A percentile compares a stretch with the other conserved stretches of the same genome.
Conservation (phyloP, 1,140 invertebrate genomes). For the Leptopilina clavipes region DNA sequence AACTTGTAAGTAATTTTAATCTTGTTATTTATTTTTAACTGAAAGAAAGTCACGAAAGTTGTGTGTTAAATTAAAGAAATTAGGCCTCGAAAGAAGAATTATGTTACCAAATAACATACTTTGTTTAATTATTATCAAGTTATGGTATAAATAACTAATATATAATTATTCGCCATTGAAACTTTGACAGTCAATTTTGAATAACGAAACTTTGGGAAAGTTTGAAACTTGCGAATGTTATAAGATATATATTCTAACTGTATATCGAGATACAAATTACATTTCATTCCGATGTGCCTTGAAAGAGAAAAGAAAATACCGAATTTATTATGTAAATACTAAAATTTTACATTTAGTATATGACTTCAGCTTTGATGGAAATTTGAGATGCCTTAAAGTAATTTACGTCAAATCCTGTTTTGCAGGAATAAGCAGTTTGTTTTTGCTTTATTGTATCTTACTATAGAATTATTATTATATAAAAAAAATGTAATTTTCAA, state of each 20-base stretch:
- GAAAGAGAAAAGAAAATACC: not conserved
- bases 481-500: conserved; percentile 11
- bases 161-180: not conserved
- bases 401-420: not conserved
- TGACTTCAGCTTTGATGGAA: not conserved
- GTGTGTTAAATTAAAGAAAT: not conserved
- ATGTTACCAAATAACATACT: too few species aligned
- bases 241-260: not conserved
- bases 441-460: not conserved
- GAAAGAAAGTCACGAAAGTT: not conserved
- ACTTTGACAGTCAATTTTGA: not conserved
- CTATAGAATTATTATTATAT: conserved; percentile 5
- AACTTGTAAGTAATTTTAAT: not conserved
- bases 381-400: conserved; percentile 8
- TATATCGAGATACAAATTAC: not conserved
- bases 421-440: not conserved
- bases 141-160: not conserved
- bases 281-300: conserved; percentile 30
- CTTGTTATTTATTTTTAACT: conserved; percentile 13
- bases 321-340: conserved; percentile 10
- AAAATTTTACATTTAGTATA: conserved; percentile 1
- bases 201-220: not conserved
- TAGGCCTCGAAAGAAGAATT: too few species aligned
- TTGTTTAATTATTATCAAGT: not conserved
- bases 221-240: not conserved